Base-by-base conservation (phyloP, 2,797 vertebrate genomes). In the Antrozous pallidus region DNA sequence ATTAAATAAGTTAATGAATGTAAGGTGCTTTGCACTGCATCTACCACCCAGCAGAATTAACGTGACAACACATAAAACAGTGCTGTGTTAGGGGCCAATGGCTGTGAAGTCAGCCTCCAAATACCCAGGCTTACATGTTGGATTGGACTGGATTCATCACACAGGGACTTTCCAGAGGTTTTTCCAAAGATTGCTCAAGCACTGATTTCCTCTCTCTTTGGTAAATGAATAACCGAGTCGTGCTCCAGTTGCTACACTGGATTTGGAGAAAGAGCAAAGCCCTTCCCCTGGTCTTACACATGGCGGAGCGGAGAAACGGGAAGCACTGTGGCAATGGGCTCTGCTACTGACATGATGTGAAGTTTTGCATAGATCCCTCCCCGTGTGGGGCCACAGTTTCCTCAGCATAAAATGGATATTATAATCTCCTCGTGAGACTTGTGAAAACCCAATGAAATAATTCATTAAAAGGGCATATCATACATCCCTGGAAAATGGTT, bases 101-200 rank as follows among this genome's bases (percentile, higher is more conserved):
- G 36, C 28, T 91, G 84, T 90, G 77, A 93, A 94, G 84, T 93
- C 47, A 31, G 40, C 45, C 65, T 77, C 61, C 69, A 74, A 74
- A 38, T 42, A 56, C 7, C 18, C 20, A 31, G 56, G 16, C 42
- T 93, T 49, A 45, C 82, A 67, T 80, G 20, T 26, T 56, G 78
- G 36, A 28, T 49, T 89, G 69, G 67, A 92, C 40, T 28, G 61
- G 56, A 9, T 82, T 88, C 38, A 5, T 87, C 42, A 83, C 54
- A 54, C 65, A 36, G 92, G 97, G 94, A 88, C 58, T 96, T 96
- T 94, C 91, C 93, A 77, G 58, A 69, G 79, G 40, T 65, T 91
- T 95, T 96, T 93, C 96, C 95, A 93, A 83, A 51, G 54, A 51
- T 36, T 86, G 6, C 70, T 77, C 65, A 80, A 90, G 67, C 71